phyloP scores from a whole-genome alignment of 92 coral and sea anemone genomes.

The Actinernus sp. region DNA sequence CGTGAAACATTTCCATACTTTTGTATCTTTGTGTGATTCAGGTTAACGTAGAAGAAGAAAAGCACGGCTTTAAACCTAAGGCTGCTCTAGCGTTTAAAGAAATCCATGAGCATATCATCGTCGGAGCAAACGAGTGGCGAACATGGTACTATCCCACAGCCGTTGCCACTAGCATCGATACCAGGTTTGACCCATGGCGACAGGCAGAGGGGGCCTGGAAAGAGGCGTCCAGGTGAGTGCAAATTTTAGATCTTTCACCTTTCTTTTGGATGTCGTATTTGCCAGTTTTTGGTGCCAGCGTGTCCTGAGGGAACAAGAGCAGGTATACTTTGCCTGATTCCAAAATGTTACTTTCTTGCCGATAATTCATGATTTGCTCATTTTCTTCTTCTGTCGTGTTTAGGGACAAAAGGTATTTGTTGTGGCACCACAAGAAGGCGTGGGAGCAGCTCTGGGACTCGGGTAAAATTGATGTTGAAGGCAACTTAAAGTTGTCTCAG shows the following conservation, averaged over 20 bases:
- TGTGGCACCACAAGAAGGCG: conserved; percentile 77
- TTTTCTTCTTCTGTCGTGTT: neutral
- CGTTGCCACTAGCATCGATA: conserved; percentile 79
- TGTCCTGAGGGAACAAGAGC: too few species aligned
- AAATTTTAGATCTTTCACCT: too few species aligned
- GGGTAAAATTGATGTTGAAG: conserved; percentile 69
- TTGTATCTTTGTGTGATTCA: too few species aligned
- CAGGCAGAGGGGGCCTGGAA: conserved; percentile 73
- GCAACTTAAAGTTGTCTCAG: conserved; percentile 61
- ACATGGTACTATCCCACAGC: conserved; percentile 80
- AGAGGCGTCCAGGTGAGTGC: conserved; percentile 56
- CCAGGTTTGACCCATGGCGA: conserved; percentile 80
- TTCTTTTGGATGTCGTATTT: too few species aligned
- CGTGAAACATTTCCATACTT: neutral
- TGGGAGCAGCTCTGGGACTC: conserved; percentile 83
- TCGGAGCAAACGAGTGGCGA: conserved; percentile 16
- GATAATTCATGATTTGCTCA: neutral
- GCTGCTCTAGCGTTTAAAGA: conserved; percentile 67
- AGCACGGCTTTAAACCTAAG: conserved; percentile 58
- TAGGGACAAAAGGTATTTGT: conserved; percentile 59
- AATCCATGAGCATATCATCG: conserved; percentile 16
- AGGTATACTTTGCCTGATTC: too few species aligned
- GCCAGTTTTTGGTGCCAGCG: too few species aligned
- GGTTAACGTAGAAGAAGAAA: conserved; percentile 73
- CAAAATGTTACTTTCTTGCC: too few species aligned